Evolutionary conservation across 2,113 vertebrate species (phyloP).

Genomic region (Taxidea taxus): DNA sequence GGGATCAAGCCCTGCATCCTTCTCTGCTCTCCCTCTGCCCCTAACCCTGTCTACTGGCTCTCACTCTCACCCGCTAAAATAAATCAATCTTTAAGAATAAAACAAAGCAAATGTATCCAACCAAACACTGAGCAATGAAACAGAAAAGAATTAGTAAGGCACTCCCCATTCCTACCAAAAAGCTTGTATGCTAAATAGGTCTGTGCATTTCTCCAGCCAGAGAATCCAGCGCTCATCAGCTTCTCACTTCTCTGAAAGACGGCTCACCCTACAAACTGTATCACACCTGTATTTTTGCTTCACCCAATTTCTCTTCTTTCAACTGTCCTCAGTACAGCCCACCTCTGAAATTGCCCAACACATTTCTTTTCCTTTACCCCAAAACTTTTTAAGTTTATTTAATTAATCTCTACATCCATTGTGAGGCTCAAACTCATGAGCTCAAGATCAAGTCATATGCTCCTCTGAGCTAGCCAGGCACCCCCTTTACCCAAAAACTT

Average conservation of each 20-base stretch:
- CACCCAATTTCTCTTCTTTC: constrained; percentile 33
- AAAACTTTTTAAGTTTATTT: background rate
- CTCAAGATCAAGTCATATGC: background rate
- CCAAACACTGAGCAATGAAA: background rate
- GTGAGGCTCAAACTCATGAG: background rate
- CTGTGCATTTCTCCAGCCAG: constrained; percentile 26
- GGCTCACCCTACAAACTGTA: background rate
- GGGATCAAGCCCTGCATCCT: background rate
- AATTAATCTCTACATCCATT: background rate
- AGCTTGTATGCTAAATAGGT: background rate
- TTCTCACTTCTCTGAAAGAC: background rate
- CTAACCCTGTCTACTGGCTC: background rate
- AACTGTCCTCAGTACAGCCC: background rate
- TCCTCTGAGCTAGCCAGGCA: background rate
- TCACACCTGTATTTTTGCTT: background rate
- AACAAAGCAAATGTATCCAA: constrained; percentile 28
- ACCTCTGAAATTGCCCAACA: background rate
- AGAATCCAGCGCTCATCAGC: background rate
- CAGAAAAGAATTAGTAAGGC: background rate
- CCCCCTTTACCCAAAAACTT: background rate
- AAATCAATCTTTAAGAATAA: background rate
- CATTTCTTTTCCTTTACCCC: background rate
- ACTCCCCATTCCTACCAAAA: background rate
- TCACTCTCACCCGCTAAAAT: background rate
- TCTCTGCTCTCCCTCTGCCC: background rate